Percentiles rank a stretch among this genome's conserved stretches.
phyloP scores from a whole-genome alignment of 1,140 invertebrate species.

The Drosophila jambulina region DNA sequence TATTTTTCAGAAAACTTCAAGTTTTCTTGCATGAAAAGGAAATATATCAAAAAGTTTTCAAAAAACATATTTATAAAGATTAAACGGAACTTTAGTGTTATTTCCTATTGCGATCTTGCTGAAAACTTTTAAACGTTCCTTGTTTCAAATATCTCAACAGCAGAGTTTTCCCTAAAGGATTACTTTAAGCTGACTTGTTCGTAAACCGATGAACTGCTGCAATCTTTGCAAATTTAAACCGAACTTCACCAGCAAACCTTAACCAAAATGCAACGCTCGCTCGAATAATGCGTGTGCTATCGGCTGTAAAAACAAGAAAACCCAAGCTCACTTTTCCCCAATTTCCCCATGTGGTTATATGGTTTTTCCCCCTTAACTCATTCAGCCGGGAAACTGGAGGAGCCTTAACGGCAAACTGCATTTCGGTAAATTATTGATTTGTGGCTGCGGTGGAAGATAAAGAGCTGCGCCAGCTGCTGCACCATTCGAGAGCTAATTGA shows the following conservation, averaged over 20 bases:
- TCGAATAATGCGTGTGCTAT: conserved; percentile 21
- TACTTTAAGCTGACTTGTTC: background rate
- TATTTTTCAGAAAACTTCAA: background rate
- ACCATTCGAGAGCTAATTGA: conserved; percentile 27
- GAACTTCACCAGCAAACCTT: conserved; percentile 12
- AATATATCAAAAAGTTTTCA: conserved; percentile 10
- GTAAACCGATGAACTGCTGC: background rate
- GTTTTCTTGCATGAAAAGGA: background rate
- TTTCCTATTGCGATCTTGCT: background rate
- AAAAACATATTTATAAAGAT: background rate
- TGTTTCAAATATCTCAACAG: background rate
- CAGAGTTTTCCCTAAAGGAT: background rate
- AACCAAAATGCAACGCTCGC: conserved; percentile 13
- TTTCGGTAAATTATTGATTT: conserved; percentile 57
- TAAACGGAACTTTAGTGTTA: background rate
- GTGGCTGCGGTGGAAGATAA: conserved; percentile 47
- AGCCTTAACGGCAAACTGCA: conserved; percentile 34
- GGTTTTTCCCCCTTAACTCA: background rate
- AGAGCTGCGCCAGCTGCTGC: conserved; percentile 42
- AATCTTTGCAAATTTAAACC: conserved; percentile 13
- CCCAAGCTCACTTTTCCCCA: background rate
- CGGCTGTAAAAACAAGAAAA: conserved; percentile 37
- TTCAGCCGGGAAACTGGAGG: background rate
- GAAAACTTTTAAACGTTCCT: background rate
- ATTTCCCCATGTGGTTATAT: conserved; percentile 34